Conservation (phyloP, 2,113 vertebrate genomes). For the Tor tambroides region DNA sequence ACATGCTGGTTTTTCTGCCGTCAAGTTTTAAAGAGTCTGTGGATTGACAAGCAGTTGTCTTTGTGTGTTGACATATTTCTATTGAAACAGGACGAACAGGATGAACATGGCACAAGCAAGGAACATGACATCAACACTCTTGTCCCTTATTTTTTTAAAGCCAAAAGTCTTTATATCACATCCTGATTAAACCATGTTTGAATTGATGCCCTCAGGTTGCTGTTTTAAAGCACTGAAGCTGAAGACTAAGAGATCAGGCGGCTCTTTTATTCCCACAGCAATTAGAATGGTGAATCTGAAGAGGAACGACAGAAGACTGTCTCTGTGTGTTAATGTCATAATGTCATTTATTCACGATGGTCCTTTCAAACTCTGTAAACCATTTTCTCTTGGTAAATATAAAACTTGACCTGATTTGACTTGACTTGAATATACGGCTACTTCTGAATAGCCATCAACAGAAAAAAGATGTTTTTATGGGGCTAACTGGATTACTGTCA, state of each 20-base stretch:
- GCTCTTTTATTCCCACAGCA: constrained; percentile 12
- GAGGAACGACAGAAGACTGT: not conserved
- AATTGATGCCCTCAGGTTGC: constrained; percentile 1
- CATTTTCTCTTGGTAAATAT: not conserved
- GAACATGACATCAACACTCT: not conserved
- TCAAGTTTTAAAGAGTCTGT: not conserved
- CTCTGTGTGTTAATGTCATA: not conserved
- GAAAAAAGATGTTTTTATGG: not conserved
- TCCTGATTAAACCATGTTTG: constrained; percentile 8
- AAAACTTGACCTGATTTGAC: constrained; percentile 7
- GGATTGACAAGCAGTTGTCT: not conserved
- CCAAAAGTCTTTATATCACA: not conserved
- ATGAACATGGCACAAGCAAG: not conserved
- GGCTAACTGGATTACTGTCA: not conserved
- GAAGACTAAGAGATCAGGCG: not conserved
- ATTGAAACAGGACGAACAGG: not conserved
- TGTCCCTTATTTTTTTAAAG: not conserved
- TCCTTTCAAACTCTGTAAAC: not conserved
- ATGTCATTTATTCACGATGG: not conserved
- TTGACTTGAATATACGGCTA: not conserved
- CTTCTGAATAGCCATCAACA: not conserved
- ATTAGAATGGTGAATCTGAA: constrained; percentile 9
- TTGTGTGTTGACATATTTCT: not conserved
- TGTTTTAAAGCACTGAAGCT: not conserved
- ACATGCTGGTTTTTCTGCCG: not conserved